These are phyloP conservation scores for Acinonyx jubatus DNA, from an alignment of 2,113 vertebrate genomes.

Conservation along the genomic window DNA sequence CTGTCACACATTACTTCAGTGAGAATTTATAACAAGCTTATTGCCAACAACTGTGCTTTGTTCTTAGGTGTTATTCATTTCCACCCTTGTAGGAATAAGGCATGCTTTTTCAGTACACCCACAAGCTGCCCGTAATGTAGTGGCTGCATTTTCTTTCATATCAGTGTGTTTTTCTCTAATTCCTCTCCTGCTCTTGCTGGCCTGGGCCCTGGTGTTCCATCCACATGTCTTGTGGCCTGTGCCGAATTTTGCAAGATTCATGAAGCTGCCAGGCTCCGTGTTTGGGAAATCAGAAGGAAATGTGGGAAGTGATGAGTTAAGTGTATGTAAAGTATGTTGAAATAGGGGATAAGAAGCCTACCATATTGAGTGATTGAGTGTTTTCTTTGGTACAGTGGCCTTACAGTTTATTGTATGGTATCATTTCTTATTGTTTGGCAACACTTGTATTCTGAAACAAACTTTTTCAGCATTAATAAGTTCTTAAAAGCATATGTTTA, in stretches of 20 bases:
- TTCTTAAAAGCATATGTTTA: neutral
- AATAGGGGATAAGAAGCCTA: neutral
- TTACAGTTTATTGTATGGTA: neutral
- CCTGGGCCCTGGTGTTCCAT: neutral
- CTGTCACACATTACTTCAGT: neutral
- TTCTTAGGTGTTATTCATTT: neutral
- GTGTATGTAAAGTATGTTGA: neutral
- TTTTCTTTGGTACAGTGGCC: neutral
- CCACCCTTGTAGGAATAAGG: neutral
- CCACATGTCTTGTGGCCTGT: neutral
- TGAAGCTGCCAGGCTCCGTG: neutral
- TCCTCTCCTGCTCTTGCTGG: neutral
- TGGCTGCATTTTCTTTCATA: neutral
- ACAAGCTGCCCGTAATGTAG: neutral
- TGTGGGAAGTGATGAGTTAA: neutral
- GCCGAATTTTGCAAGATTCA: neutral
- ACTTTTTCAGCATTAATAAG: neutral
- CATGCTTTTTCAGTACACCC: neutral
- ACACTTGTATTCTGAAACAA: neutral
- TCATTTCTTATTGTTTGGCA: neutral
- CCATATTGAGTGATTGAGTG: neutral
- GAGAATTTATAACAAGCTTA: neutral
- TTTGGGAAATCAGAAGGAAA: neutral
- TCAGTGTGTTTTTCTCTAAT: neutral
- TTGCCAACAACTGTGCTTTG: neutral